A percentile compares a stretch with the other conserved stretches of the same genome.
phyloP scores from a whole-genome alignment of 2,888 invertebrate species.

The Drosophila imparisetae region DNA sequence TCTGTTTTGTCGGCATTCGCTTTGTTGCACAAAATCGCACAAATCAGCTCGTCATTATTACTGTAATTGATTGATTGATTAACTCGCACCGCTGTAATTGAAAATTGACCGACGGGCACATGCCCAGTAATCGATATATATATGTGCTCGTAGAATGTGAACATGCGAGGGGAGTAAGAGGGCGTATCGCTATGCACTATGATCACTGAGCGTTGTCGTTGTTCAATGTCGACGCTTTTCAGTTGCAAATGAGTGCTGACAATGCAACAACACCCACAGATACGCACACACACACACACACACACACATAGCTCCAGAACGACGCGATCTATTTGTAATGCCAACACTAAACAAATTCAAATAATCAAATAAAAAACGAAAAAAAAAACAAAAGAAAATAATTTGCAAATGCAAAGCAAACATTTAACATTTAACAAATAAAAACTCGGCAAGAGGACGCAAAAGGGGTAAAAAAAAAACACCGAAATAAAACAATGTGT shows the following conservation, averaged over 20 bases:
- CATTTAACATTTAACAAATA: conserved; percentile 52
- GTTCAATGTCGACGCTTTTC: conserved; percentile 68
- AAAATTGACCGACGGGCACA: conserved; percentile 63
- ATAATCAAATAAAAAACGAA: conserved; percentile 33
- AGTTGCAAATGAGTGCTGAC: conserved; percentile 71
- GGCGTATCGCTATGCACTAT: conserved; percentile 55
- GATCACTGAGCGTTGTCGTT: conserved; percentile 28
- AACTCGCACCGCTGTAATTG: conserved; percentile 69
- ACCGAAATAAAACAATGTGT: conserved; percentile 43
- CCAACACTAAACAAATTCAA: conserved; percentile 29
- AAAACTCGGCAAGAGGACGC: neutral
- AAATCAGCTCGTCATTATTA: conserved; percentile 71
- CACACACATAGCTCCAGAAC: neutral
- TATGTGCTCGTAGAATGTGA: neutral
- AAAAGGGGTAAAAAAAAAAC: neutral
- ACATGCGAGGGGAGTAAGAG: neutral
- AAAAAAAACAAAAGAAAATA: conserved; percentile 47
- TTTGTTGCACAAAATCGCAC: conserved; percentile 54
- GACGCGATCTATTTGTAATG: conserved; percentile 35
- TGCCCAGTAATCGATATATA: conserved; percentile 28
- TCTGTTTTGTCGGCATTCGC: conserved; percentile 48
- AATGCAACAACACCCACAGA: conserved; percentile 51
- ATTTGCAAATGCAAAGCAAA: conserved; percentile 58
- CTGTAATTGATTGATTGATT: conserved; percentile 79
- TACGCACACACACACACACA: conserved; percentile 11